Percentiles rank a stretch among this genome's conserved stretches.
Conservation (phyloP, 2,797 vertebrate species). For the Nannoperca obscura region DNA sequence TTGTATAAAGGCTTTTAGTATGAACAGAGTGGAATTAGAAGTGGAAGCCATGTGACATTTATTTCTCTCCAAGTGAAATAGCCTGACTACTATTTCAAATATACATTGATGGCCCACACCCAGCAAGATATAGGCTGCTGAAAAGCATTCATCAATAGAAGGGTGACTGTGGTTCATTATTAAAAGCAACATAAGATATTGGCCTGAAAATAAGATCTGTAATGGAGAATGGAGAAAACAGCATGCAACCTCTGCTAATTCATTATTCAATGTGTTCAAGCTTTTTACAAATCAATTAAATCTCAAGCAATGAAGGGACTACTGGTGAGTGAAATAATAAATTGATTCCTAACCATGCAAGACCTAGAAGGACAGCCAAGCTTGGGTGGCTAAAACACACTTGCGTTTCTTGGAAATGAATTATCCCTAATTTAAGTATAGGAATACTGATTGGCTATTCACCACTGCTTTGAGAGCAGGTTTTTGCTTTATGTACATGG, state of each 20-base stretch:
- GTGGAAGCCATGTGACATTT: not conserved
- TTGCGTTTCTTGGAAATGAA: conserved; percentile 60
- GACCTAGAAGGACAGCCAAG: conserved; percentile 57
- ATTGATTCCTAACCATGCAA: conserved; percentile 69
- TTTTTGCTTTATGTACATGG: conserved; percentile 1
- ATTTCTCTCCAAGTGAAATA: conserved; percentile 8
- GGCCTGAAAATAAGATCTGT: conserved; percentile 43
- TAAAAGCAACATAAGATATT: conserved; percentile 54
- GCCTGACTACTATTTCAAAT: not conserved
- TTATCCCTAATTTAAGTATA: conserved; percentile 53
- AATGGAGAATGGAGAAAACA: conserved; percentile 52
- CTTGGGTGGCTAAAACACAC: conserved; percentile 51
- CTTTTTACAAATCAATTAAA: conserved; percentile 81
- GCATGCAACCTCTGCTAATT: conserved; percentile 57
- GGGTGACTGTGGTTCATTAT: conserved; percentile 31
- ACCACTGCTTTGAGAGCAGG: conserved; percentile 12
- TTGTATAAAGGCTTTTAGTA: no score
- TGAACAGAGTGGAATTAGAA: not conserved
- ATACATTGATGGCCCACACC: not conserved
- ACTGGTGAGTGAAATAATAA: conserved; percentile 78
- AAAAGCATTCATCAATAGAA: conserved; percentile 18
- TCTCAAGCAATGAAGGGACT: conserved; percentile 68
- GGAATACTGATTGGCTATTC: conserved; percentile 39
- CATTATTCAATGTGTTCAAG: conserved; percentile 71
- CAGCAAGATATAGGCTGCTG: conserved; percentile 11